Evolutionary conservation across 1,140 invertebrate genomes (phyloP), one percentile per base, ranked within the genome.

Genomic region (Schlechtendalia chinensis): DNA sequence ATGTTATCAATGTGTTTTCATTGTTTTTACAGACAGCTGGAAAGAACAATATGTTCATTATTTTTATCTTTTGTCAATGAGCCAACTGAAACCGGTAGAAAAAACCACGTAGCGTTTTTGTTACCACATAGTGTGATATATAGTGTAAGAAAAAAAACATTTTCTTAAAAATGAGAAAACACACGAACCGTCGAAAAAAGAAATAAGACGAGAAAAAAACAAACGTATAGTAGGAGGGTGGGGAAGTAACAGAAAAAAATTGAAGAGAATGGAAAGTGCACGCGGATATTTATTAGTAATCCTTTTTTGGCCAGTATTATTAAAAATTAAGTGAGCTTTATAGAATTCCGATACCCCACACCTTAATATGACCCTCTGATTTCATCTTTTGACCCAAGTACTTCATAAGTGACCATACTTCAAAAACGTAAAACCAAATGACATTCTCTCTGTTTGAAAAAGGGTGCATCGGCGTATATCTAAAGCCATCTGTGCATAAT

Each of bases 291-390:
- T 47, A 69, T 19, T 69, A 29, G 65, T 69, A 69, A 69, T 69
- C 65, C 65, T 69, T 69, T 50, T 69, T 69, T 69, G 39, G 65
- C 65, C 65, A 8, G n/a, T 39, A 47, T 69, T 69, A 39, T 69
- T 45, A 16, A 22, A 39, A 39, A 69, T 69, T 69, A 69, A 69
- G 65, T 69, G 65, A 69, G 65, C 65, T 69, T 69, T 69, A 69
- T 39, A 47, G n/a, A 69, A 69, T 69, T 45, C 39, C 39, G 39
- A 69, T 69, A 69, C 65, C 65, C 65, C 47, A 8, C 65, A 69
- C 65, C 65, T 69, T 69, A 47, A 69, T 47, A 69, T 69, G 65
- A 69, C 65, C 65, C 65, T 69, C 12, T 69, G 65, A 69, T 69
- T 69, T 69, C n/a, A 69, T 69, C 65, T 69, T 47, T 69, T 24